These are phyloP conservation scores for Acanthacorydalis orientalis DNA, from an alignment of 2,888 invertebrate genomes.

Conservation along the genomic window DNA sequence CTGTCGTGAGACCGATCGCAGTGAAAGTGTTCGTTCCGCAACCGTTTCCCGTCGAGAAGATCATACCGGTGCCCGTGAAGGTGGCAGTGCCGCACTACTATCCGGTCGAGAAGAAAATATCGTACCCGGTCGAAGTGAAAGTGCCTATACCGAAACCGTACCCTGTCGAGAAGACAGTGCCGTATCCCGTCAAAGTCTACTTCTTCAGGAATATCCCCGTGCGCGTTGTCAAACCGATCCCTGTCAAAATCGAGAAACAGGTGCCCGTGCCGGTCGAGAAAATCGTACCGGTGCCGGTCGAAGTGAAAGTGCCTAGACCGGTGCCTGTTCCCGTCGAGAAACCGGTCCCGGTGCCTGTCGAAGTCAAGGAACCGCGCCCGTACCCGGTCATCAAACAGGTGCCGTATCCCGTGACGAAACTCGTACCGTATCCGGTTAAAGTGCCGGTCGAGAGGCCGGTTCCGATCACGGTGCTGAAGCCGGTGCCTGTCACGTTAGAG, in stretches of 20 bases:
- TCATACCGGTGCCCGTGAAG: conserved; percentile 14
- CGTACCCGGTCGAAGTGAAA: conserved; percentile 4
- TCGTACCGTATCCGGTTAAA: conserved; percentile 44
- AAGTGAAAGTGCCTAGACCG: conserved; percentile 44
- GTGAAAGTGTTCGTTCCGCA: conserved; percentile 2
- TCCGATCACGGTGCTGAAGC: conserved; percentile 40
- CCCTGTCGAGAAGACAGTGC: conserved; percentile 3
- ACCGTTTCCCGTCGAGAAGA: conserved; percentile 19
- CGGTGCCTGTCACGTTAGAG: conserved; percentile 34
- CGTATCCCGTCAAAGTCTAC: conserved; percentile 6
- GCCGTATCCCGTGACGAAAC: conserved; percentile 45
- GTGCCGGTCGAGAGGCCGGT: conserved; percentile 37
- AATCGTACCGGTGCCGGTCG: conserved; percentile 22
- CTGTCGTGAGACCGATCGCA: not conserved
- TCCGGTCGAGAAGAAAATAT: conserved; percentile 3
- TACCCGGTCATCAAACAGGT: conserved; percentile 13
- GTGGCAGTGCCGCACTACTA: not conserved
- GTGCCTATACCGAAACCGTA: conserved; percentile 4
- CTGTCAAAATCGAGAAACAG: conserved; percentile 4
- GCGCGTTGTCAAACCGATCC: conserved; percentile 3
- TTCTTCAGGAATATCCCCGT: conserved; percentile 3
- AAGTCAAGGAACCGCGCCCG: conserved; percentile 10
- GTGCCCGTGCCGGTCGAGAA: conserved; percentile 6
- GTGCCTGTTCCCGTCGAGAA: conserved; percentile 28
- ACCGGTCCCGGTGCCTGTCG: conserved; percentile 15